Conservation (phyloP, 2,888 invertebrate genomes). For the Eulithis testata region DNA sequence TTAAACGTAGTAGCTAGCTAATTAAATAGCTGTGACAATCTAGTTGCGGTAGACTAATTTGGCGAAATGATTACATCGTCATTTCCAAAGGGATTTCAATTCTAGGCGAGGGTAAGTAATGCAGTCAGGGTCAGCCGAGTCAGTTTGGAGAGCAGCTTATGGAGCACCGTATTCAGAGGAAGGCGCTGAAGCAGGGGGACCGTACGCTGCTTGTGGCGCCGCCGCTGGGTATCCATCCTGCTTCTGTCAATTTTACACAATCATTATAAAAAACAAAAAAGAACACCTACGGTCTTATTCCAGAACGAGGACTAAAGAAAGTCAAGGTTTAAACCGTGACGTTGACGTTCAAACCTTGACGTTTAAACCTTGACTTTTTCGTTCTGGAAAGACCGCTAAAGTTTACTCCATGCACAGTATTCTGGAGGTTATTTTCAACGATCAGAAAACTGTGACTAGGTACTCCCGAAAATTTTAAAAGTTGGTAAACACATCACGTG, state of each 20-base stretch:
- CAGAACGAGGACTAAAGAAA: too few relatives aligned
- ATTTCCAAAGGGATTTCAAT: conserved; percentile 3
- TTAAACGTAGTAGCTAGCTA: too few relatives aligned
- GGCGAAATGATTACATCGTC: conserved; percentile 6
- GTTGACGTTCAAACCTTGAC: too few relatives aligned
- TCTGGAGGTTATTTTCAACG: too few relatives aligned
- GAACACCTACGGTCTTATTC: too few relatives aligned
- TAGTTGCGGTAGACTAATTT: neutral
- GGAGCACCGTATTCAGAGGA: conserved; percentile 87
- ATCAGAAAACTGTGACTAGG: too few relatives aligned
- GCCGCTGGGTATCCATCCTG: conserved; percentile 85
- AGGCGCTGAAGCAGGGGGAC: conserved; percentile 78
- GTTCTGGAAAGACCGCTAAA: too few relatives aligned
- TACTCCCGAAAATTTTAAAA: too few relatives aligned
- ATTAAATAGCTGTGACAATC: neutral
- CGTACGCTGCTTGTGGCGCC: conserved; percentile 72
- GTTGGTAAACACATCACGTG: too few relatives aligned
- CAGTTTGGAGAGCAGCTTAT: conserved; percentile 56
- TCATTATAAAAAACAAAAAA: neutral
- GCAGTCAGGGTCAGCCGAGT: conserved; percentile 49
- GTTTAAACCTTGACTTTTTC: too few relatives aligned
- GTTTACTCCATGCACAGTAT: too few relatives aligned
- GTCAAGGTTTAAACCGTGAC: too few relatives aligned
- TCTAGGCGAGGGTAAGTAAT: conserved; percentile 46
- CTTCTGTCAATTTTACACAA: conserved; percentile 70